Percentiles rank a stretch among this genome's conserved stretches.
Conservation (phyloP, 2,797 vertebrate species). For the Sebastes minor region DNA sequence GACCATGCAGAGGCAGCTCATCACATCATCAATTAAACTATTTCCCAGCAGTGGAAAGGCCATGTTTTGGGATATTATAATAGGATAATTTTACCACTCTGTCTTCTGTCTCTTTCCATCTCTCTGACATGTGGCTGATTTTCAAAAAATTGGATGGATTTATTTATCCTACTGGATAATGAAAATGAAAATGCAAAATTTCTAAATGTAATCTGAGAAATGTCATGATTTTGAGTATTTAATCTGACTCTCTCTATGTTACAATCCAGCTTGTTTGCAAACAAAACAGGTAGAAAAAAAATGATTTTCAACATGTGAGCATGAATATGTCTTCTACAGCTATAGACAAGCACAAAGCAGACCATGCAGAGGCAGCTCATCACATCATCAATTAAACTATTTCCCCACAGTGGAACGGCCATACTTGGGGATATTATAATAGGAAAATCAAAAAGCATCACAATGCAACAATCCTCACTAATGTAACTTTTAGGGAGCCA, state of each 20-base stretch:
- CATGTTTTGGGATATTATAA: background rate
- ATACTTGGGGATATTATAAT: background rate
- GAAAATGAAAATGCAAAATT: background rate
- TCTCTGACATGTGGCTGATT: background rate
- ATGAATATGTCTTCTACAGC: background rate
- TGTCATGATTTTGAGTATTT: background rate
- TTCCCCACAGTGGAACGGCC: background rate
- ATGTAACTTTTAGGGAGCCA: conserved; percentile 46
- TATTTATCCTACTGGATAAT: background rate
- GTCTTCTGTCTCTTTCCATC: background rate
- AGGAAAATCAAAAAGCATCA: background rate
- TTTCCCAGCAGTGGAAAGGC: background rate
- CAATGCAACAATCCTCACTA: background rate
- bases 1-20: background rate
- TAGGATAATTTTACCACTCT: background rate
- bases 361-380: background rate
- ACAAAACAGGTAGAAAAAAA: background rate
- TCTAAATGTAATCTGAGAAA: background rate
- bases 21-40: background rate
- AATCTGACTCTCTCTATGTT: background rate
- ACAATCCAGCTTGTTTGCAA: background rate
- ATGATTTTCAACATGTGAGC: background rate
- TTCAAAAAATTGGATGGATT: background rate
- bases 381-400: background rate
- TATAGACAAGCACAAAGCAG: background rate